These are phyloP conservation scores for Dipodomys merriami DNA, from an alignment of 2,113 vertebrate genomes.

Conservation along the genomic window DNA sequence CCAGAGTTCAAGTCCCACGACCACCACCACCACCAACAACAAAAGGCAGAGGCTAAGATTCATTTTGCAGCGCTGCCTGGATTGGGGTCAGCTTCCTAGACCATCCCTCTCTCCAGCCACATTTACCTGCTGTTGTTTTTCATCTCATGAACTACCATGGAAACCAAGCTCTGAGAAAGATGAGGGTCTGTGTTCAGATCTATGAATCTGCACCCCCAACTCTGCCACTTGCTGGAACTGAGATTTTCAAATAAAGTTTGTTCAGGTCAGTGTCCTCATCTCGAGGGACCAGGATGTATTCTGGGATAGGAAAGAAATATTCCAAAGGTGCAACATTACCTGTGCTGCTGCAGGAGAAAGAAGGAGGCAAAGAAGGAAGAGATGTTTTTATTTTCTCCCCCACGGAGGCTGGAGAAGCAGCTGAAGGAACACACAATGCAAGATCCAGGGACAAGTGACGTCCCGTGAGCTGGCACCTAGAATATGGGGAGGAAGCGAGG, in stretches of 20 bases:
- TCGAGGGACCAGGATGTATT: not conserved
- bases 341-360: constrained; percentile 2
- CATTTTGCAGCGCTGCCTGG: not conserved
- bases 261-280: not conserved
- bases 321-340: not conserved
- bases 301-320: not conserved
- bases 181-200: not conserved
- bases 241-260: not conserved
- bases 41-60: not conserved
- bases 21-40: too few relatives aligned
- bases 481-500: too few relatives aligned
- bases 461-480: not conserved
- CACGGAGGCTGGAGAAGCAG: not conserved
- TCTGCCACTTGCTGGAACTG: not conserved
- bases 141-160: not conserved
- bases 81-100: constrained; percentile 53
- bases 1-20: too few relatives aligned
- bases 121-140: constrained; percentile 42
- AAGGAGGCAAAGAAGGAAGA: not conserved
- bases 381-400: not conserved
- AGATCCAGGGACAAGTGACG: not conserved
- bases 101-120: not conserved
- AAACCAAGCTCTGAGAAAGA: not conserved
- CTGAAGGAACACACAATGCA: not conserved
- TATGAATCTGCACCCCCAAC: not conserved